Conservation (phyloP, 2,888 invertebrate genomes). For the Aquatica leii region DNA sequence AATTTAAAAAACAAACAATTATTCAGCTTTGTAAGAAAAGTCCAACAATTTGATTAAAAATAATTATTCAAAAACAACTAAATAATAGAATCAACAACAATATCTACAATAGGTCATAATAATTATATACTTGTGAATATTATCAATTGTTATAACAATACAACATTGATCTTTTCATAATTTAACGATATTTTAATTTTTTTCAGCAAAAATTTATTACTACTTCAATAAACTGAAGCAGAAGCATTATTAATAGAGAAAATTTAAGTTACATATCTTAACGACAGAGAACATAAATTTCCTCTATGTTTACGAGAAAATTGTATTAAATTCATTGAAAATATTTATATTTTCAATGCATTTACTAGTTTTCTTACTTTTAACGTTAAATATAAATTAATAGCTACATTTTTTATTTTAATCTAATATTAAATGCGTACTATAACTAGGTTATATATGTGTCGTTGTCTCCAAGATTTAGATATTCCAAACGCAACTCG, state of each 20-base stretch:
- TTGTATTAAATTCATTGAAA: neutral
- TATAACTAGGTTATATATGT: conserved; percentile 52
- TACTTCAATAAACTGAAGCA: conserved; percentile 53
- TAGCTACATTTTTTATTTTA: conserved; percentile 23
- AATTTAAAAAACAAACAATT: conserved; percentile 6
- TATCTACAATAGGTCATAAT: conserved; percentile 60
- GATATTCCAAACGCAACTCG: conserved; percentile 51
- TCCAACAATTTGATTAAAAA: conserved; percentile 41
- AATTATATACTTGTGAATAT: conserved; percentile 59
- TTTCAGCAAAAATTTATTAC: conserved; percentile 57
- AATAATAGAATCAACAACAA: conserved; percentile 58
- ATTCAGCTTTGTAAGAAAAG: neutral
- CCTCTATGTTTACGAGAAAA: neutral
- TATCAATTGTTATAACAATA: conserved; percentile 66
- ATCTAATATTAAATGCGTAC: conserved; percentile 35
- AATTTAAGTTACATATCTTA: neutral
- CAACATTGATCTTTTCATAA: conserved; percentile 70
- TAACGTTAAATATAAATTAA: conserved; percentile 19
- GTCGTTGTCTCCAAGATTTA: conserved; percentile 61
- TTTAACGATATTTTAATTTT: conserved; percentile 66
- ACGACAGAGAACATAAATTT: neutral
- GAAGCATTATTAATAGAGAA: conserved; percentile 44
- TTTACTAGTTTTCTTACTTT: conserved; percentile 6
- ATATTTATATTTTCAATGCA: conserved; percentile 11
- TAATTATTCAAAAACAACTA: conserved; percentile 48